Conservation (phyloP, 2,113 vertebrate genomes). For the Pedetes capensis region DNA sequence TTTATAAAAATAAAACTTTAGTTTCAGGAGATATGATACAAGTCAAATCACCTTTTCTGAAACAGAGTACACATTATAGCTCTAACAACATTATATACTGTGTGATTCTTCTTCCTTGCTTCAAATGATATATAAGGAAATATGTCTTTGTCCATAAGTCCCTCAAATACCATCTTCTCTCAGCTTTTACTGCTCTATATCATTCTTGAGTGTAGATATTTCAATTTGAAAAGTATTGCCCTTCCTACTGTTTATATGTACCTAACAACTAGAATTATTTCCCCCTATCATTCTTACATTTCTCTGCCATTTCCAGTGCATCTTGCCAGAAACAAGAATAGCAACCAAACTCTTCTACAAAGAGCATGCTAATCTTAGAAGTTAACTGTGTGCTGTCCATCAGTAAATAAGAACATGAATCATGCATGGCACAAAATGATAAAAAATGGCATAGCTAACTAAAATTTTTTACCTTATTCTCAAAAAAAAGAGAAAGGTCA, state of each 20-base stretch:
- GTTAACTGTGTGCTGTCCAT: conserved; percentile 15
- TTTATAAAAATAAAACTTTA: conserved; percentile 47
- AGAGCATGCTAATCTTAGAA: conserved; percentile 29
- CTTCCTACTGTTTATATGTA: conserved; percentile 45
- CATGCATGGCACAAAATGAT: not conserved
- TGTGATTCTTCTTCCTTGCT: conserved; percentile 39
- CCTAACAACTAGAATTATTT: conserved; percentile 66
- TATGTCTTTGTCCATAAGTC: conserved; percentile 58
- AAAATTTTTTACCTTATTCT: not conserved
- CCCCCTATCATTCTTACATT: conserved; percentile 51
- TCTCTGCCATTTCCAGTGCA: conserved; percentile 27
- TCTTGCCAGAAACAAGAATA: conserved; percentile 38
- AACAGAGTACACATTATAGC: conserved; percentile 42
- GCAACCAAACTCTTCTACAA: conserved; percentile 25
- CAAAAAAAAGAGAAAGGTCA: not conserved
- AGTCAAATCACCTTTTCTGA: conserved; percentile 54
- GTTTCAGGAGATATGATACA: not conserved
- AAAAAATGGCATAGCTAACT: not conserved
- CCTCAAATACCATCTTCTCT: conserved; percentile 57
- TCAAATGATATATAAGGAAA: conserved; percentile 60
- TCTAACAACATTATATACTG: conserved; percentile 51
- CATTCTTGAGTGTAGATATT: conserved; percentile 51
- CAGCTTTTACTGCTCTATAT: conserved; percentile 47
- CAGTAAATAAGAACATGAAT: not conserved
- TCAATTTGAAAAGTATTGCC: conserved; percentile 50